phyloP scores from a whole-genome alignment of 2,797 vertebrate genomes.

The Ficedula albicollis region DNA sequence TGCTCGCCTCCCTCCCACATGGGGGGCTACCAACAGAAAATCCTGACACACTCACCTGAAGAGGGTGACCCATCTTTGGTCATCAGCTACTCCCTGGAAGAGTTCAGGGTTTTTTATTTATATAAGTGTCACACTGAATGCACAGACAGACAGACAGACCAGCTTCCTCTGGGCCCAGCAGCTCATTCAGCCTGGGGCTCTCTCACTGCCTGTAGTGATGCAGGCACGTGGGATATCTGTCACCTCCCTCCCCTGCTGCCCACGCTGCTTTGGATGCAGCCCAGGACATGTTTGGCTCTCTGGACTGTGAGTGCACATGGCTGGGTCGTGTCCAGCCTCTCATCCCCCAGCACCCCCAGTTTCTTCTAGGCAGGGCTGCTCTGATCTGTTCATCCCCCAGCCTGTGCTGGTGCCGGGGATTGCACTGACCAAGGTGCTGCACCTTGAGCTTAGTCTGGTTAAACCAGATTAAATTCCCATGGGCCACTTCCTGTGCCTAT shows the following conservation, averaged over 20 bases:
- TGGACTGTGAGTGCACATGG: neutral
- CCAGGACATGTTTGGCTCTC: neutral
- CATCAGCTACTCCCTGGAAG: neutral
- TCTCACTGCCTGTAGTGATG: accelerated
- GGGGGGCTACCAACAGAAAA: accelerated
- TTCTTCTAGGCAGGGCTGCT: neutral
- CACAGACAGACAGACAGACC: neutral
- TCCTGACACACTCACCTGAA: no score
- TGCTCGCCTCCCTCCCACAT: neutral
- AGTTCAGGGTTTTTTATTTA: accelerated
- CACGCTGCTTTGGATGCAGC: accelerated
- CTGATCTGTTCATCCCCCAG: neutral
- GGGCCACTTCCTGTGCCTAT: neutral
- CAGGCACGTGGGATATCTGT: accelerated
- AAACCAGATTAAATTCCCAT: neutral
- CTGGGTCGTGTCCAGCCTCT: neutral
- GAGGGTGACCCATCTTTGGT: neutral
- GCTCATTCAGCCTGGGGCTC: accelerated
- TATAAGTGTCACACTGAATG: neutral
- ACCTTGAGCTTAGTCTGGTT: neutral
- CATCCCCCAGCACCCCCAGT: neutral
- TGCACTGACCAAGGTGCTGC: neutral
- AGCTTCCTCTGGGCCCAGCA: neutral
- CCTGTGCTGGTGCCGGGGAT: accelerated
- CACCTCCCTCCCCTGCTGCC: neutral